Percentiles rank a stretch among this genome's conserved stretches.
Conservation (phyloP, 2,888 invertebrate species). For the Lysandra bellargus region DNA sequence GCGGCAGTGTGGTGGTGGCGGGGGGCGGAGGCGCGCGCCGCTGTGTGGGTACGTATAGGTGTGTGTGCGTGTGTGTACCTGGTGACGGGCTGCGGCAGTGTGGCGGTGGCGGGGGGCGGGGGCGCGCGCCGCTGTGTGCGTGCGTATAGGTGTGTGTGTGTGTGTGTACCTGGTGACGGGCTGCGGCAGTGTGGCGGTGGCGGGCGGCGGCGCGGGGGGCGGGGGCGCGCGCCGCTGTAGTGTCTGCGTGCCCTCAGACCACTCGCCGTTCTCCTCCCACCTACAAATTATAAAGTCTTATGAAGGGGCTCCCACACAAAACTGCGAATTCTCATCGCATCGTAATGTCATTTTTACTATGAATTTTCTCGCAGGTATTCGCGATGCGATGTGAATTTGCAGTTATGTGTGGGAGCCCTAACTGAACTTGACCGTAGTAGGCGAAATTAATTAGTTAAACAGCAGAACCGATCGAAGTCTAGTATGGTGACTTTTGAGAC, state of each 20-base stretch:
- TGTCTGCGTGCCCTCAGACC: constrained; percentile 60
- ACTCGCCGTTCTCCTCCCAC: constrained; percentile 51
- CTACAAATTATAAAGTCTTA: constrained; percentile 25
- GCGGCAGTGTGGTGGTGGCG: constrained; percentile 63
- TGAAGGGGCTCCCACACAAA: no score
- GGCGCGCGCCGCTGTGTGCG: constrained; percentile 58
- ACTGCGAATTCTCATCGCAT: no score
- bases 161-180: constrained; percentile 64
- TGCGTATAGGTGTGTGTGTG: constrained; percentile 1
- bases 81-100: constrained; percentile 72
- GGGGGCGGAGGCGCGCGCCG: constrained; percentile 56
- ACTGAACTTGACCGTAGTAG: no score
- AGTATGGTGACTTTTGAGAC: no score
- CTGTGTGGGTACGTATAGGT: constrained; percentile 45
- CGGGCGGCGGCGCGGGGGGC: constrained; percentile 50
- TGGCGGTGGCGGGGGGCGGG: constrained; percentile 53
- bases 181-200: constrained; percentile 67
- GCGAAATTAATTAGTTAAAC: no score
- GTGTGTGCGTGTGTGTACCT: constrained; percentile 48
- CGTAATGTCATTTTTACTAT: no score
- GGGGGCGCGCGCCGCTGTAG: constrained; percentile 63
- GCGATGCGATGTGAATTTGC: no score
- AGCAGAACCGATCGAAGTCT: no score
- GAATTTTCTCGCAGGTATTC: no score
- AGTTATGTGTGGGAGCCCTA: no score